These are phyloP conservation scores for Aricia agestis DNA, from an alignment of 1,140 invertebrate genomes.

Conservation along the genomic window DNA sequence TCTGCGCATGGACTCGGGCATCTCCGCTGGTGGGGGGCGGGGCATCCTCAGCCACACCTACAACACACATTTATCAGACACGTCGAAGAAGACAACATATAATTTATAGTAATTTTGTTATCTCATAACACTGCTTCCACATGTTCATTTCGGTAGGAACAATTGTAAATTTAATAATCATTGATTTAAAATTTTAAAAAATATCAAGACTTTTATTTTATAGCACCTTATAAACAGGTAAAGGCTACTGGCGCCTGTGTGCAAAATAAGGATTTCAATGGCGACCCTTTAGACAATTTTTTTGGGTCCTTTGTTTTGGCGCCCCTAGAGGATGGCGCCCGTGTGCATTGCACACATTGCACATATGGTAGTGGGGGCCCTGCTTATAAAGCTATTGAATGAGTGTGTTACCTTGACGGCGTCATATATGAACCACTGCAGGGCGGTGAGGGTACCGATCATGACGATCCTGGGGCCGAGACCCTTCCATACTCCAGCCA, in stretches of 20 bases:
- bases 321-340: no score
- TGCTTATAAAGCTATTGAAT: no score
- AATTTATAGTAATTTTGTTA: not conserved
- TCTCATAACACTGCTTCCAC: constrained; percentile 37
- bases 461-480: constrained; percentile 98
- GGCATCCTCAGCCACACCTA: constrained; percentile 89
- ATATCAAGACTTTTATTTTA: no score
- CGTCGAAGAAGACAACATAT: not conserved
- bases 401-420: constrained; percentile 87
- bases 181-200: constrained; percentile 21
- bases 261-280: no score
- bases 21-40: constrained; percentile 97
- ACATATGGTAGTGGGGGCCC: no score
- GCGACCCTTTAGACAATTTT: no score
- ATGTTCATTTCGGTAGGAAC: constrained; percentile 55
- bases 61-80: not conserved
- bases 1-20: constrained; percentile 96
- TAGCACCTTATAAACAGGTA: no score
- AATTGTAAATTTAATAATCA: constrained; percentile 60
- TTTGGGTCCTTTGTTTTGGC: no score
- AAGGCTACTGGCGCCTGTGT: no score
- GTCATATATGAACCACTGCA: constrained; percentile 99
- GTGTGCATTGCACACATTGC: no score
- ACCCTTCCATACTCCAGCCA: constrained; percentile 94
- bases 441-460: constrained; percentile 99